Conservation (phyloP, 2,888 invertebrate species). For the Mythimna loreyi region DNA sequence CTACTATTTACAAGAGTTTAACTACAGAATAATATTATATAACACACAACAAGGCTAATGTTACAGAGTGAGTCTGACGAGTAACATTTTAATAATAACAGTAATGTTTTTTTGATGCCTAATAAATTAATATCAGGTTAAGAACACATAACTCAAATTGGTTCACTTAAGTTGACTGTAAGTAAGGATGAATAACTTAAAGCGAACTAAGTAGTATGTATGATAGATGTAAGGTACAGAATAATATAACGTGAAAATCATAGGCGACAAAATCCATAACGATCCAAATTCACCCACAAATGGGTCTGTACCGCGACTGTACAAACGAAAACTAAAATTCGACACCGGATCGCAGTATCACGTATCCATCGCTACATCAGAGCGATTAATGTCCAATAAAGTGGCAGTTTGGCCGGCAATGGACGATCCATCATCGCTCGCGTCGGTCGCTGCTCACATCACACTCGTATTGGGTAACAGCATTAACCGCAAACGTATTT, state of each 20-base stretch:
- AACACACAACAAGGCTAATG: constrained; percentile 19
- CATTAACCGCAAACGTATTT: constrained; percentile 50
- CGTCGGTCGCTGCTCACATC: constrained; percentile 39
- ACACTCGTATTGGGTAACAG: constrained; percentile 43
- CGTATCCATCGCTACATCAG: constrained; percentile 60
- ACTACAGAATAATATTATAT: constrained; percentile 53
- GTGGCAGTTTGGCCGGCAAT: constrained; percentile 54
- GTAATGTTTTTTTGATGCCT: not conserved
- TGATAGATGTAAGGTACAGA: not conserved
- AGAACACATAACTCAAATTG: constrained; percentile 4
- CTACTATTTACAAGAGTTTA: constrained; percentile 54
- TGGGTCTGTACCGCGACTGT: constrained; percentile 1
- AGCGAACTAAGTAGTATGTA: constrained; percentile 6
- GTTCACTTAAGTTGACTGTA: not conserved
- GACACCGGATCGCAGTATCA: constrained; percentile 52
- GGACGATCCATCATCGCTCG: constrained; percentile 62
- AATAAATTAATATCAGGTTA: too few species aligned
- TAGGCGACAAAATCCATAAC: constrained; percentile 23
- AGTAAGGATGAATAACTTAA: not conserved
- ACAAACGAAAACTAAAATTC: constrained; percentile 44
- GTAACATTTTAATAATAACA: not conserved
- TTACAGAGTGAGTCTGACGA: not conserved
- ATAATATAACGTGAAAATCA: not conserved
- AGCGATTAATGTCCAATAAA: constrained; percentile 67
- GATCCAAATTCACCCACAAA: constrained; percentile 41